Base-by-base conservation (phyloP, 2,888 invertebrate species). In the Cordilura impudica region DNA sequence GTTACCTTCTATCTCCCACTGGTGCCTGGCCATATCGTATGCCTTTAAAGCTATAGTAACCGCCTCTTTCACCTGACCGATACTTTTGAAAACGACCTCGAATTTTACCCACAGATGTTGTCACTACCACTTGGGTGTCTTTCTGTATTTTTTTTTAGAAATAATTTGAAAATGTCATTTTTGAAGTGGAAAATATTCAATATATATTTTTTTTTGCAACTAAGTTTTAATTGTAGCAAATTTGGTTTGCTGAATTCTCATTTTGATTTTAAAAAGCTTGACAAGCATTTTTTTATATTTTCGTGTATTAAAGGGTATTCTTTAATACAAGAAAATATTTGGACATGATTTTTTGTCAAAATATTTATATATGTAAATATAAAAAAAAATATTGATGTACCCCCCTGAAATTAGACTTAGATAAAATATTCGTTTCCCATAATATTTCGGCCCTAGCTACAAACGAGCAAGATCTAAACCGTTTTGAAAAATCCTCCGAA, bases 11-110 rank as follows among this genome's bases (percentile, higher is more conserved):
- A 6, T 84, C 83, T 2, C 90, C 90, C 0, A 86, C 82, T 0
- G 90, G 90, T 1, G 90, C 84, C 23, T 85, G 84, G 0, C 90
- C 90, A 84, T 90, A 90, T 7, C 90, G 88, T 81, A 90, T 90
- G 2, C 90, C 90, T 72, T 88, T 88, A 81, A 90, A 90, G 66
- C 90, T 90, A 74, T 87, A 90, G 78, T 89, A 90, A 6, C 87
- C 88, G 1, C 90, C 89, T 10, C 85, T 80, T 47, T 86, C 87
- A 2, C 90, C 90, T 0, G 89, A 89, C 49, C 90, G 87, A 70
- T 87, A 90, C 29, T 86, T 85, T 71, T 89, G 88, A 69, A 84
- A 88, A 51, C 88, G 85, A 2, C 90, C 90, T 6, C 90, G 85
- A 29, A 90, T 76, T 82, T 86, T 87, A n/a, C 90, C 90, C 54